phyloP scores from a whole-genome alignment of 2,797 vertebrate species.

The Mastacembelus armatus region DNA sequence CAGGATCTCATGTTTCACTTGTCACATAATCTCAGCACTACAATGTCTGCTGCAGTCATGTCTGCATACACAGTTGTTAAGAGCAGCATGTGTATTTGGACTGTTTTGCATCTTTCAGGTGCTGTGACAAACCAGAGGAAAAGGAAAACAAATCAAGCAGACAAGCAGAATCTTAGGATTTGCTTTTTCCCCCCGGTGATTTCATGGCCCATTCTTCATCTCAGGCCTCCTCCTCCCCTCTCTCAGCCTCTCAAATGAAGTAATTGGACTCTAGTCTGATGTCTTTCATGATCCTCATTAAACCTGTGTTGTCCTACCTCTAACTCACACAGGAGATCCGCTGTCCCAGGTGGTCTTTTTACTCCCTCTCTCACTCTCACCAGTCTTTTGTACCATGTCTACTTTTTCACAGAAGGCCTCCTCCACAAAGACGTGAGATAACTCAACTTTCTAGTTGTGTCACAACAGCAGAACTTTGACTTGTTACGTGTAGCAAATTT shows the following conservation, averaged over 20 bases:
- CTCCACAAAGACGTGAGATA: slow-evolving; percentile 31
- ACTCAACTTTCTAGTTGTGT: slow-evolving; percentile 43
- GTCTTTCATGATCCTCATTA: slow-evolving; percentile 72
- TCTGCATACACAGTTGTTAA: slow-evolving; percentile 50
- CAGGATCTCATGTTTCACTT: slow-evolving; percentile 68
- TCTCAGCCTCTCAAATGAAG: slow-evolving; percentile 43
- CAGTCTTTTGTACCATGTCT: slow-evolving; percentile 12
- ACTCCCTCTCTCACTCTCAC: slow-evolving; percentile 1
- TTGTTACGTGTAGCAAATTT: slow-evolving; percentile 28
- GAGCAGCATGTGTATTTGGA: slow-evolving; percentile 46
- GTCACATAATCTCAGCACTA: slow-evolving; percentile 48
- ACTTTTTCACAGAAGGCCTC: slow-evolving; percentile 32
- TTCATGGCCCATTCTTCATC: slow-evolving; percentile 49
- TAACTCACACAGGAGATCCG: slow-evolving; percentile 59
- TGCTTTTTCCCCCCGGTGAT: slow-evolving; percentile 29
- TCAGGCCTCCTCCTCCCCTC: slow-evolving; percentile 15
- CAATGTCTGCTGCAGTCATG: slow-evolving; percentile 58
- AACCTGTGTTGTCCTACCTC: slow-evolving; percentile 61
- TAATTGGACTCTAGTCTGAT: slow-evolving; percentile 69
- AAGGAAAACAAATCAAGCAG: slow-evolving; percentile 47
- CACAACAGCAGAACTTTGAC: slow-evolving; percentile 12
- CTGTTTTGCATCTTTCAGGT: slow-evolving; percentile 57
- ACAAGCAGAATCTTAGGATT: slow-evolving; percentile 27
- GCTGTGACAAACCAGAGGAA: slow-evolving; percentile 42
- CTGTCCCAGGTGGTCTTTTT: slow-evolving; percentile 55